These are phyloP conservation scores for Xiphorhynchus elegans DNA, from an alignment of 2,113 vertebrate genomes.

Conservation along the genomic window DNA sequence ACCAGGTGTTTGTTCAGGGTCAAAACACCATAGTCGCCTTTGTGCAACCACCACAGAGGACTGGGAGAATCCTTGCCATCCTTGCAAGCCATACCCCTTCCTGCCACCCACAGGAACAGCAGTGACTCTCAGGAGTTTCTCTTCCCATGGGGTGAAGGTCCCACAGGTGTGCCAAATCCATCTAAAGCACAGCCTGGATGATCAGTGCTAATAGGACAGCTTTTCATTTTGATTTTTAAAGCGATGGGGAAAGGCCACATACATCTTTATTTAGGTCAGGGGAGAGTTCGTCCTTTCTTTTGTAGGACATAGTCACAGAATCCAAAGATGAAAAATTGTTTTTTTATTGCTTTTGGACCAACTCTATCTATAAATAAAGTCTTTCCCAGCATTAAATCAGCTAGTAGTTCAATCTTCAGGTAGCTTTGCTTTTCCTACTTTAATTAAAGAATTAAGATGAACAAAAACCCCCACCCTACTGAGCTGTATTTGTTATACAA, in stretches of 20 bases:
- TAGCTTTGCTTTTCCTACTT: not conserved
- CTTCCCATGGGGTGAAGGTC: not conserved
- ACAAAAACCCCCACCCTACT: not conserved
- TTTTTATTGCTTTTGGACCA: not conserved
- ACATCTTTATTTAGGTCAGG: not conserved
- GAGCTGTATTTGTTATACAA: not conserved
- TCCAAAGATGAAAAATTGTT: not conserved
- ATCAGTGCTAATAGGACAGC: not conserved
- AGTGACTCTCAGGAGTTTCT: not conserved
- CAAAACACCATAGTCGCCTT: not conserved
- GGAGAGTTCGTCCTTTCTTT: not conserved
- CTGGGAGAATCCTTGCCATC: not conserved
- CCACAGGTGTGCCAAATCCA: not conserved
- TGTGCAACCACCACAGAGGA: fast-evolving
- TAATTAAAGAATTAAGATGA: not conserved
- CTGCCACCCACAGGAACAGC: not conserved
- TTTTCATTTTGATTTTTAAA: not conserved
- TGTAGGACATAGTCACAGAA: not conserved
- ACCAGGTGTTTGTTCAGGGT: too few relatives aligned
- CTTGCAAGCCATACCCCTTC: not conserved
- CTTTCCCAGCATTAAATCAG: not conserved
- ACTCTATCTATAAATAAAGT: not conserved
- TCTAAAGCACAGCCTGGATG: not conserved
- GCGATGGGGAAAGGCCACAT: not conserved
- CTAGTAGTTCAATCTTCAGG: not conserved